These are phyloP conservation scores for Siphamia tubifer DNA, from an alignment of 2,113 vertebrate species.

Conservation along the genomic window DNA sequence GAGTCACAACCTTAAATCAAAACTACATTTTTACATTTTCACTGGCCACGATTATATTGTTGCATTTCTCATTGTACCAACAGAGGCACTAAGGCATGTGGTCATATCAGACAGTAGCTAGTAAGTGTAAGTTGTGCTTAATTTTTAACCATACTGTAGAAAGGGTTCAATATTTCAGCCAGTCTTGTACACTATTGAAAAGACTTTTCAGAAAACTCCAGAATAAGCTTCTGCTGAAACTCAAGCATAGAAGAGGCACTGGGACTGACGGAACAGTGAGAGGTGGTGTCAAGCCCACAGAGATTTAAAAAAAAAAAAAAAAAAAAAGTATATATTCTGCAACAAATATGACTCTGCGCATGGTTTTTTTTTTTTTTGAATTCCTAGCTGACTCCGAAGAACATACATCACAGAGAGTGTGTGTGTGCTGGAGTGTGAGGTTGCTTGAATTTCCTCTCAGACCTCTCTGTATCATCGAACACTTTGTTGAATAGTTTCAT, in stretches of 20 bases:
- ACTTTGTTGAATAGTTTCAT: slow-evolving; percentile 22
- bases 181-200: slow-evolving; percentile 9
- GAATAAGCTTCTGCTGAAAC: slow-evolving; percentile 43
- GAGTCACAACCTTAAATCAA: neutral
- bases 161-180: slow-evolving; percentile 20
- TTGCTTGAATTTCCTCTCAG: slow-evolving; percentile 37
- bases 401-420: slow-evolving; percentile 41
- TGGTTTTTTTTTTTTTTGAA: slow-evolving; percentile 39
- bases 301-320: too few relatives aligned
- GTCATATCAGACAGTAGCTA: too few relatives aligned
- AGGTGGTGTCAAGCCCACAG: slow-evolving; percentile 59
- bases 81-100: too few relatives aligned
- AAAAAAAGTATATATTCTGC: slow-evolving; percentile 43
- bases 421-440: slow-evolving; percentile 24
- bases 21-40: neutral
- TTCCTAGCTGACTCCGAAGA: slow-evolving; percentile 35
- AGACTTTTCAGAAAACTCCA: slow-evolving; percentile 47
- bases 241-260: slow-evolving; percentile 44
- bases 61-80: too few relatives aligned
- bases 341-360: slow-evolving; percentile 52
- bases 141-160: slow-evolving; percentile 4
- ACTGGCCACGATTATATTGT: neutral
- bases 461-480: slow-evolving; percentile 11
- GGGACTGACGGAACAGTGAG: slow-evolving; percentile 40
- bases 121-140: neutral